These are phyloP conservation scores for Poeciliopsis paucimaculata DNA, from an alignment of 2,797 vertebrate species.

Conservation along the genomic window DNA sequence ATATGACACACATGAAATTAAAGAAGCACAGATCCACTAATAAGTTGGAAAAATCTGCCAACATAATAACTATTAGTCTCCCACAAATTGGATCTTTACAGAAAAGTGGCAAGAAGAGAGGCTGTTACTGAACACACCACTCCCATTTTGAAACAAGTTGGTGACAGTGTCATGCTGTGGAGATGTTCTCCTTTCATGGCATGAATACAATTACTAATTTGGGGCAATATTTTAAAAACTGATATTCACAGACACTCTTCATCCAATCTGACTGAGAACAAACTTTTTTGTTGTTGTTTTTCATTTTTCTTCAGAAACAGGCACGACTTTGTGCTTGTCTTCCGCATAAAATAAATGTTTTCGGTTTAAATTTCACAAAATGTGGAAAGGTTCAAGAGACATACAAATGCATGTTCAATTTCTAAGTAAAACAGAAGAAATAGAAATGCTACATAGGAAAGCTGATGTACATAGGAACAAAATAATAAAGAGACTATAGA, in stretches of 20 bases:
- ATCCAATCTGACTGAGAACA: background rate
- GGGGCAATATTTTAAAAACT: background rate
- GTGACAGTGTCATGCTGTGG: background rate
- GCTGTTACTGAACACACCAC: background rate
- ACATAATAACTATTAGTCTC: background rate
- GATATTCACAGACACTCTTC: background rate
- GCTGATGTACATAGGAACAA: background rate
- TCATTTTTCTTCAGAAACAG: background rate
- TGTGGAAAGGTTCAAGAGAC: background rate
- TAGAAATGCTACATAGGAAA: background rate
- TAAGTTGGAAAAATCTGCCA: background rate
- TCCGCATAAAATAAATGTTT: background rate
- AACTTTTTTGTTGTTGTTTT: background rate
- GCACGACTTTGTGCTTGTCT: background rate
- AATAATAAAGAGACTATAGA: background rate
- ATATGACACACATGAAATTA: background rate
- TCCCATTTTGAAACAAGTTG: background rate
- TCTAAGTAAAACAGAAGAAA: background rate
- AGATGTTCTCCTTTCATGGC: background rate
- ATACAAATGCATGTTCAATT: background rate
- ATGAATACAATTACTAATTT: background rate
- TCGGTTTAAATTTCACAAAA: background rate
- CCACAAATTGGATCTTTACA: background rate
- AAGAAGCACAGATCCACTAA: background rate
- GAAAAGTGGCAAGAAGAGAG: background rate